Evolutionary conservation across 2,797 vertebrate genomes (phyloP).

Genomic region (Clamator glandarius): DNA sequence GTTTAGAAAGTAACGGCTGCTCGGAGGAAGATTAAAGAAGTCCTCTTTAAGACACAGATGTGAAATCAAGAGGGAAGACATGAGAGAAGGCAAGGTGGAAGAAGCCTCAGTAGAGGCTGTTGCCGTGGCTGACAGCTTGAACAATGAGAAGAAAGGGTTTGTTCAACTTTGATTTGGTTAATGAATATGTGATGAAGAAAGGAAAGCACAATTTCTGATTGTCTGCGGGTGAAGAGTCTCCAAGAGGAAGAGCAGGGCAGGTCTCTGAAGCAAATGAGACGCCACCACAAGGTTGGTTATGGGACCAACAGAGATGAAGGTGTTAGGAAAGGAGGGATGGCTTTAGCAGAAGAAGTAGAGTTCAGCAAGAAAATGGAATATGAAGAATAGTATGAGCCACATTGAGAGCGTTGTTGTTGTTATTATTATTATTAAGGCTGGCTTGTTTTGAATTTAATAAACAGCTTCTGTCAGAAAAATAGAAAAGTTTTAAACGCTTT

Average conservation of each 20-base stretch:
- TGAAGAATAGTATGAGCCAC: background rate
- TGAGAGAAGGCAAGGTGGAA: background rate
- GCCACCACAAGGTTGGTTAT: background rate
- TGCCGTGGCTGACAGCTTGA: background rate
- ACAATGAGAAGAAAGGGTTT: background rate
- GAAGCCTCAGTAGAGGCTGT: background rate
- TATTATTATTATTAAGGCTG: background rate
- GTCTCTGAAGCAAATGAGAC: background rate
- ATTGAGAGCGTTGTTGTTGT: background rate
- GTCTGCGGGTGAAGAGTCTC: background rate
- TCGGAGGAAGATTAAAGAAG: background rate
- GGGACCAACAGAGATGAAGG: background rate
- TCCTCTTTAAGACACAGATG: background rate
- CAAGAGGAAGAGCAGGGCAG: background rate
- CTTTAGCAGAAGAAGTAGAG: background rate
- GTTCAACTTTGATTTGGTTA: background rate
- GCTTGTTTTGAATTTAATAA: background rate
- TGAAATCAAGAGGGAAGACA: background rate
- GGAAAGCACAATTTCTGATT: background rate
- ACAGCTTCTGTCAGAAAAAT: background rate
- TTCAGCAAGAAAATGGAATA: background rate
- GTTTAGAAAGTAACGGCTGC: background rate
- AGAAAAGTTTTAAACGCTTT: background rate
- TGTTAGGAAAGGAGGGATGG: background rate
- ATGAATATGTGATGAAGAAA: background rate